A percentile compares a stretch with the other conserved stretches of the same genome.
Conservation (phyloP, 2,888 invertebrate species). For the Drepanosiphum platanoidis region DNA sequence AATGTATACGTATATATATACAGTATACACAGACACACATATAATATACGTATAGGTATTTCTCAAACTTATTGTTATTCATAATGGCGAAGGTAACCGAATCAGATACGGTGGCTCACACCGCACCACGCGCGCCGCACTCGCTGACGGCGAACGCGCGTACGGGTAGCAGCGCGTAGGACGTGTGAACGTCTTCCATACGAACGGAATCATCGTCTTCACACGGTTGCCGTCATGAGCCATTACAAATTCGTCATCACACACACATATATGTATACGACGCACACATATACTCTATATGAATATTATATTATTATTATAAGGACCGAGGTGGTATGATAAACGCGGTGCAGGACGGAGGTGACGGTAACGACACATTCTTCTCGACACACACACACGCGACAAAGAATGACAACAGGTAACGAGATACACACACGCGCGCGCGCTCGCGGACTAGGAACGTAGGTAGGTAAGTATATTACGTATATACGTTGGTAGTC, state of each 20-base stretch:
- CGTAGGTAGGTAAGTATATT: neutral
- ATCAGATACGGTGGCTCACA: conserved; percentile 54
- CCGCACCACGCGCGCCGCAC: no score
- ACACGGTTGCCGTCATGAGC: conserved; percentile 36
- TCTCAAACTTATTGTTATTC: conserved; percentile 56
- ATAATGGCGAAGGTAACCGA: conserved; percentile 50
- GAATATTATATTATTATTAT: conserved; percentile 38
- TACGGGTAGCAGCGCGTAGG: conserved; percentile 6
- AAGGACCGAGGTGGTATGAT: neutral
- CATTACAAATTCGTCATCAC: conserved; percentile 59
- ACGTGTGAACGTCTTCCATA: conserved; percentile 50
- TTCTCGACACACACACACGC: neutral
- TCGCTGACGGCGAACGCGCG: no score
- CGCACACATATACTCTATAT: neutral
- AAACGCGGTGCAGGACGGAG: neutral
- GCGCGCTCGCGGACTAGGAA: neutral
- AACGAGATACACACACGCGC: conserved; percentile 3
- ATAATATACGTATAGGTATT: no score
- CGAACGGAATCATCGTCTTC: conserved; percentile 34
- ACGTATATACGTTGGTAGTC: neutral
- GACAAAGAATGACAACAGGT: conserved; percentile 34
- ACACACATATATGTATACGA: neutral
- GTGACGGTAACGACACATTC: conserved; percentile 42
- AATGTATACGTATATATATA: no score
- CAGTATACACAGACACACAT: no score